Base-by-base conservation (phyloP, 2,888 invertebrate species). In the Brenthis daphne region DNA sequence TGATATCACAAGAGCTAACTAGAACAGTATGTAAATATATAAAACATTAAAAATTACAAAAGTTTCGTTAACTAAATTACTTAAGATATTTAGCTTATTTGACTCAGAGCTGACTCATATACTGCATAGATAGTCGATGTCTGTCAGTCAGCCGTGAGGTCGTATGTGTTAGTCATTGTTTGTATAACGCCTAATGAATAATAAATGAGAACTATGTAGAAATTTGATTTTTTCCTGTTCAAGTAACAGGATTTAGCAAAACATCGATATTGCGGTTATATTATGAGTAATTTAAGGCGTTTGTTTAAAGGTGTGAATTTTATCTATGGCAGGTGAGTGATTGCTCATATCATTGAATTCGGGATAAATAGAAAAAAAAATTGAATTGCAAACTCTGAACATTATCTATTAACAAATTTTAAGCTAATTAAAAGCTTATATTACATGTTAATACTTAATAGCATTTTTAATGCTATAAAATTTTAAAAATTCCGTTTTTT, bases 81-180 rank as follows among this genome's bases (percentile, higher is more conserved):
- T 48, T n/a, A 60, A 48, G 58, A 60, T 24, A 48, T 60, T 24
- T 12, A 53, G 16, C 29, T 16, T 53, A 37, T 37, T 53, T 61
- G 53, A 61, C 11, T 61, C 61, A 61, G 29, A 37, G 33, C 12
- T n/a, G 16, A 51, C 50, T 50, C 29, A 51, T 33, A 61, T 37
- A 12, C n/a, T 11, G 13, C 37, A 78, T 75, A 78, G 77, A 78
- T 77, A 76, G 48, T 48, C 29, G 73, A 75, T 76, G 71, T 65
- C 58, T 65, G 65, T 70, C 70, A 14, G 68, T 70, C 65, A 55
- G 72, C 68, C 71, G 74, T 74, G 67, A 64, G 54, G 68, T 64
- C 57, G 56, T 33, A 43, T 2, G 11, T 2, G 37, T 77, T 76
- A 77, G 72, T 78, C 80, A 79, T 78, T 78, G 76, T 77, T 75